These are phyloP conservation scores for Macropodus opercularis DNA, from an alignment of 2,797 vertebrate genomes.

Conservation along the genomic window DNA sequence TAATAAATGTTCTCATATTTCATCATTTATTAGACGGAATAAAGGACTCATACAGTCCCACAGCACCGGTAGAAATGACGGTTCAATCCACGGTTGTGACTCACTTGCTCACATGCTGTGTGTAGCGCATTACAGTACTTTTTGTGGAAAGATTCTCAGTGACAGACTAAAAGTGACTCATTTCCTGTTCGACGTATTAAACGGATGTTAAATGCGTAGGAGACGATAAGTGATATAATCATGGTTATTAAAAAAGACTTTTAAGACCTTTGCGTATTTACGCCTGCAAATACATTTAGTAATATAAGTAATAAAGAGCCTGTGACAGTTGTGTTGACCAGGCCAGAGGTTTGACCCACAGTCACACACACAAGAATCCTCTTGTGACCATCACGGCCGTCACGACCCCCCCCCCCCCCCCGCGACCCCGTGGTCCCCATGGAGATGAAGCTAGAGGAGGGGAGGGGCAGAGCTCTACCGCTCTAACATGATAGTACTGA, in stretches of 20 bases:
- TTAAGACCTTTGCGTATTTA: conserved; percentile 2
- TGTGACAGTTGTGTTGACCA: conserved; percentile 24
- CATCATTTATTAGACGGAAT: conserved; percentile 41
- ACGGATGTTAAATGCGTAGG: not conserved
- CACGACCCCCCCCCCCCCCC: conserved; percentile 19
- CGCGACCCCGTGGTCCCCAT: conserved; percentile 26
- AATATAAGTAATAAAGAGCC: conserved; percentile 4
- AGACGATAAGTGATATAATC: not conserved
- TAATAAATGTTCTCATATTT: conserved; percentile 49
- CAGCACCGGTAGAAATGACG: not conserved
- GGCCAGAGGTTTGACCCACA: conserved; percentile 40
- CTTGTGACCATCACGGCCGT: conserved; percentile 46
- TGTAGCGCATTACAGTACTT: not conserved
- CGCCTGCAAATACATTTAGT: not conserved
- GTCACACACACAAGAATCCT: conserved; percentile 45
- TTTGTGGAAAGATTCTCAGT: not conserved
- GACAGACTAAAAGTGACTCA: not conserved
- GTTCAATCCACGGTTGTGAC: not conserved
- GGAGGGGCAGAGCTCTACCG: conserved; percentile 28
- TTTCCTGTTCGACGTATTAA: not conserved
- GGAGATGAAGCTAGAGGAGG: conserved; percentile 29
- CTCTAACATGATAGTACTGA: not conserved
- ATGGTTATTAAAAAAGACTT: not conserved
- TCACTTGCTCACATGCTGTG: not conserved
- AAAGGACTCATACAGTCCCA: conserved; percentile 11